Evolutionary conservation across 2,888 invertebrate genomes (phyloP).

Genomic region (Mongoloraphidia duomilia): DNA sequence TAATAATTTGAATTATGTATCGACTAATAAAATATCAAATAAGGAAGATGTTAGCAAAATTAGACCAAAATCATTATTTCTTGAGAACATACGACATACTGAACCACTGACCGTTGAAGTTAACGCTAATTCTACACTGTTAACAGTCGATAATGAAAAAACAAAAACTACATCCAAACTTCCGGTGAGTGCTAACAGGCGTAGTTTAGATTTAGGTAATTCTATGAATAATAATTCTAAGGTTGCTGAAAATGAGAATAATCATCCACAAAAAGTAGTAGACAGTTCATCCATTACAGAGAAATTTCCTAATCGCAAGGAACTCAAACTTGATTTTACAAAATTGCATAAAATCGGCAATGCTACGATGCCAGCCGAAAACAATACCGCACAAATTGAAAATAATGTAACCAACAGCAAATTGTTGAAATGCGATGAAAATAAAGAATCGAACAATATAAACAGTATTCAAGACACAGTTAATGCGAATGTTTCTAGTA

Average conservation of each 20-base stretch:
- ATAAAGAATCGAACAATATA: too few relatives aligned
- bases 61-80: too few relatives aligned
- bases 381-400: too few relatives aligned
- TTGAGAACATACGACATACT: conserved; percentile 7
- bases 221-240: conserved; percentile 2
- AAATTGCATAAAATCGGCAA: conserved; percentile 25
- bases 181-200: conserved; percentile 25
- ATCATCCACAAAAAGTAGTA: too few relatives aligned
- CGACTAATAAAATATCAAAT: background rate
- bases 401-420: too few relatives aligned
- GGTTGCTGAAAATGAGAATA: background rate
- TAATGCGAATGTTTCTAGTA: conserved; percentile 35
- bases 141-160: conserved; percentile 16
- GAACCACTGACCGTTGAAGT: conserved; percentile 18
- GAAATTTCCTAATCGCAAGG: conserved; percentile 26
- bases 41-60: conserved; percentile 10
- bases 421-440: too few relatives aligned
- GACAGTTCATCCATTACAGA: too few relatives aligned
- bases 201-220: conserved; percentile 27
- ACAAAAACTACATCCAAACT: conserved; percentile 36
- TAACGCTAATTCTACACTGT: conserved; percentile 17
- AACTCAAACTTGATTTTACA: conserved; percentile 48
- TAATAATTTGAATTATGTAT: too few relatives aligned
- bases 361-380: too few relatives aligned
- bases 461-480: too few relatives aligned